Percentiles rank a stretch among this genome's conserved stretches.
phyloP scores from a whole-genome alignment of 2,113 vertebrate genomes.

The Amazona guildingii region DNA sequence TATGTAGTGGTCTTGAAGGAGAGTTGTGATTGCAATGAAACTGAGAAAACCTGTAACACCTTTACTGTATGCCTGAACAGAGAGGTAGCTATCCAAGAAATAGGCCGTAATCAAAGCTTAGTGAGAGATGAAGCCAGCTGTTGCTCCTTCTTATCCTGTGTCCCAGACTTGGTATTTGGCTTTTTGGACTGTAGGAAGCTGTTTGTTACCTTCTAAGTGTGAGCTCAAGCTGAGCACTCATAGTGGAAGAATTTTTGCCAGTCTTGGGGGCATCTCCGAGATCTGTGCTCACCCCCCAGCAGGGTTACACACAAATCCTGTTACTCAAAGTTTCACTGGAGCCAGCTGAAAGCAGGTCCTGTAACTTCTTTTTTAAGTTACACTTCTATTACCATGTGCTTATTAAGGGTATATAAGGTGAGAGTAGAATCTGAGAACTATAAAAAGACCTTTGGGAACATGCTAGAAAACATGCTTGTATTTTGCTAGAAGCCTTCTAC shows the following conservation, averaged over 20 bases:
- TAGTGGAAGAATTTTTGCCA: not conserved
- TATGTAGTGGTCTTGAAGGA: not conserved
- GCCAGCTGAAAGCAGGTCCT: not conserved
- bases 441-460: not conserved
- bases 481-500: not conserved
- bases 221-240: fast-evolving
- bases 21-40: not conserved
- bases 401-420: not conserved
- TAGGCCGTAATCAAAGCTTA: not conserved
- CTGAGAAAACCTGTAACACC: not conserved
- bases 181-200: not conserved
- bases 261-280: not conserved
- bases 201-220: no score
- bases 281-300: fast-evolving
- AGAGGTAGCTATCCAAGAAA: not conserved
- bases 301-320: not conserved
- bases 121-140: not conserved
- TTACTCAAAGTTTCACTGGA: not conserved
- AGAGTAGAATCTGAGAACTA: not conserved
- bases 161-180: not conserved
- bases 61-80: not conserved
- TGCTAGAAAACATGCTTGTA: not conserved
- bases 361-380: not conserved
- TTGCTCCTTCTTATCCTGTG: not conserved
- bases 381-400: not conserved